Evolutionary conservation across 1,140 invertebrate species (phyloP).

Genomic region (Calliphora vicina): DNA sequence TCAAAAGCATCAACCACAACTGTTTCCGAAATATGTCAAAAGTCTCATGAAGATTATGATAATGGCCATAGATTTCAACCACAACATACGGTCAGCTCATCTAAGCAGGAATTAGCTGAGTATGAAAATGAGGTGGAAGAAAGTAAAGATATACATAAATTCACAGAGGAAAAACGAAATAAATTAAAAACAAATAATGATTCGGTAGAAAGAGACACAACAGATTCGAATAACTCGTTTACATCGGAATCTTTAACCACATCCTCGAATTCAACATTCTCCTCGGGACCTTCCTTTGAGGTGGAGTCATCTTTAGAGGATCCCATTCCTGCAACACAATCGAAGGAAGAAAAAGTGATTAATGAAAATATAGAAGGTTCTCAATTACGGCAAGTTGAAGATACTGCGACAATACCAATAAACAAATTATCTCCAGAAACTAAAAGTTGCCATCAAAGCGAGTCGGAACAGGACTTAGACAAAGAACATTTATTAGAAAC

Average conservation of each 20-base stretch:
- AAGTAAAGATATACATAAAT: conserved; percentile 51
- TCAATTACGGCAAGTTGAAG: background rate
- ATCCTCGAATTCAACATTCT: conserved; percentile 60
- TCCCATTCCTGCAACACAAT: conserved; percentile 22
- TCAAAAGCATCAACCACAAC: background rate
- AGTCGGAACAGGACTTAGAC: background rate
- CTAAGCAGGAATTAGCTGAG: conserved; percentile 12
- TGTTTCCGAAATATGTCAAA: background rate
- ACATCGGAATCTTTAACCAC: conserved; percentile 59
- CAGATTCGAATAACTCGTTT: conserved; percentile 38
- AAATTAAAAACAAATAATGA: conserved; percentile 34
- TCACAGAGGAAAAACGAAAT: conserved; percentile 45
- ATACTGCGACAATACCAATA: background rate
- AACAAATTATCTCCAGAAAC: background rate
- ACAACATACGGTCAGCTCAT: background rate
- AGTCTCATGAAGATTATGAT: background rate
- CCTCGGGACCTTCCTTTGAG: conserved; percentile 58
- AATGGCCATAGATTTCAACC: background rate
- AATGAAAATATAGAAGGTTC: conserved; percentile 5
- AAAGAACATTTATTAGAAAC: background rate
- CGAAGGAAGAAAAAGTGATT: background rate
- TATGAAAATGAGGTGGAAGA: conserved; percentile 43
- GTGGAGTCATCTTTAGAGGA: conserved; percentile 51
- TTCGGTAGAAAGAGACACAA: background rate
- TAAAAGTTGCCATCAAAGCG: conserved; percentile 35